These are phyloP conservation scores for Argopecten irradians DNA, from an alignment of 1,140 invertebrate genomes.

Conservation along the genomic window DNA sequence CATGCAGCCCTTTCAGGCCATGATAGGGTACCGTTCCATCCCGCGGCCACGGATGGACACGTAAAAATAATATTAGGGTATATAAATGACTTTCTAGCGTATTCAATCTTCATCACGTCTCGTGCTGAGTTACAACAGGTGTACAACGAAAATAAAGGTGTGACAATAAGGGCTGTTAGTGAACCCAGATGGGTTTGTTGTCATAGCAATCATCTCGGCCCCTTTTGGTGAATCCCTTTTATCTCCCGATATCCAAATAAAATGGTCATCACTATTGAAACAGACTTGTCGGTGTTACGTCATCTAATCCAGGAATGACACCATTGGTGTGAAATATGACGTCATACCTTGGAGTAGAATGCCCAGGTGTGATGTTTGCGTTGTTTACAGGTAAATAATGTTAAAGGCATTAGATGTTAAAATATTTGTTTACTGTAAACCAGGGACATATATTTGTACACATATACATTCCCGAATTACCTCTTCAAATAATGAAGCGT, in stretches of 20 bases:
- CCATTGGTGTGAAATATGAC: neutral
- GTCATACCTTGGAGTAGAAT: neutral
- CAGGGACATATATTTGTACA: too few species aligned
- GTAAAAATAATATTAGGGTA: neutral
- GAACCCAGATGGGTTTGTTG: slow-evolving; percentile 14
- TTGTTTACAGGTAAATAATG: too few species aligned
- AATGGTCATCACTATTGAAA: neutral
- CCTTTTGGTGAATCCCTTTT: neutral
- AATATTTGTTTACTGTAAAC: too few species aligned
- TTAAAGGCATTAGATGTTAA: too few species aligned
- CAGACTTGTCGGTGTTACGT: neutral
- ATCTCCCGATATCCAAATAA: neutral
- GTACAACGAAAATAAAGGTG: neutral
- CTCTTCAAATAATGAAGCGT: too few species aligned
- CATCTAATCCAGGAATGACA: neutral
- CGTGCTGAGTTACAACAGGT: neutral
- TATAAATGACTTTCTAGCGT: neutral
- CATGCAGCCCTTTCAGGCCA: neutral
- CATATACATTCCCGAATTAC: too few species aligned
- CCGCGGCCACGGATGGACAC: neutral
- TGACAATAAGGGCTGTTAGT: neutral
- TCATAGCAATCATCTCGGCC: neutral
- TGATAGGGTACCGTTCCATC: neutral
- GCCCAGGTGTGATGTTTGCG: neutral
- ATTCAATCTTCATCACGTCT: neutral